Percentiles rank a stretch among this genome's conserved stretches.
These are phyloP conservation scores for Antheraea pernyi DNA, from an alignment of 1,140 invertebrate genomes.

Conservation along the genomic window DNA sequence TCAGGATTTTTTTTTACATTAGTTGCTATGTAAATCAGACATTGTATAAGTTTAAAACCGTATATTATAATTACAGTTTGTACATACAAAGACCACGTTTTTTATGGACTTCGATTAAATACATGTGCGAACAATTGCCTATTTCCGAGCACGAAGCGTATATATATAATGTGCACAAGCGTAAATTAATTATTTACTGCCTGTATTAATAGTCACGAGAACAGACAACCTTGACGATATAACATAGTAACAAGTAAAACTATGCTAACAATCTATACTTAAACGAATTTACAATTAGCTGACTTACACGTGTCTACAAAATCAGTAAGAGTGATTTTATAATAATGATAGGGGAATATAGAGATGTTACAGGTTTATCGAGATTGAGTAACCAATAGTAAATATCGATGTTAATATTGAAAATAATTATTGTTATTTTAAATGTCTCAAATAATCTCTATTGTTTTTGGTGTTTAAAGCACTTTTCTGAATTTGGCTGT, in stretches of 20 bases:
- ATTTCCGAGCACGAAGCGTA: not conserved
- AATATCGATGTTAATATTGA: too few relatives aligned
- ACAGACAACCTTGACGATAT: constrained; percentile 28
- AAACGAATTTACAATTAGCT: not conserved
- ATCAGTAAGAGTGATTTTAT: too few relatives aligned
- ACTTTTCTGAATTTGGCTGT: too few relatives aligned
- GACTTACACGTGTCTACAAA: not conserved
- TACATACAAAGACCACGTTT: too few relatives aligned
- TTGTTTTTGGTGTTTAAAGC: too few relatives aligned
- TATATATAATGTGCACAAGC: not conserved
- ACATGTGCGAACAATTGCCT: not conserved
- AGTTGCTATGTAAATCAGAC: not conserved
- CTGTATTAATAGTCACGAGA: constrained; percentile 18
- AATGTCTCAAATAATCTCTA: too few relatives aligned
- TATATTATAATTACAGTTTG: too few relatives aligned
- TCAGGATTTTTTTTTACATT: not conserved
- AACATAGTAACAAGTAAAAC: constrained; percentile 21
- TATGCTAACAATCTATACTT: not conserved
- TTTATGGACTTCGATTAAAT: not conserved
- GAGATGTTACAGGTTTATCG: too few relatives aligned
- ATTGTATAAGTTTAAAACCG: too few relatives aligned
- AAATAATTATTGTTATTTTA: too few relatives aligned
- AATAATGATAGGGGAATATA: too few relatives aligned
- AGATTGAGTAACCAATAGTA: too few relatives aligned
- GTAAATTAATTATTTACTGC: constrained; percentile 18